Evolutionary conservation across 2,797 vertebrate genomes (phyloP).

Genomic region (Pteropus rufus): DNA sequence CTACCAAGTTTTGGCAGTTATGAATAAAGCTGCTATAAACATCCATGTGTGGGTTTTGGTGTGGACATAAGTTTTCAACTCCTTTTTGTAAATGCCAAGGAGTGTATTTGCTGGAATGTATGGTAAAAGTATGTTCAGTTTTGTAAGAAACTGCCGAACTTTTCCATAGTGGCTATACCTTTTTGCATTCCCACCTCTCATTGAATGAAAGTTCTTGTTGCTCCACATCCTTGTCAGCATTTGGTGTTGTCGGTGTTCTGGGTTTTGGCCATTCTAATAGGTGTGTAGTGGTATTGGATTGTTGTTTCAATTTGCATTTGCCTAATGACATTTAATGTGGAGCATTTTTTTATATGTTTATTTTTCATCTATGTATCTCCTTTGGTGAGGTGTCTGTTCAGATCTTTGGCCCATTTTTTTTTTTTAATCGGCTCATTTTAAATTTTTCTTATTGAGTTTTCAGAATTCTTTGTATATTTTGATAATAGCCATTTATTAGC

Average conservation of each 20-base stretch:
- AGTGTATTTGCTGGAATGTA: neutral
- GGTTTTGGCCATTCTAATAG: neutral
- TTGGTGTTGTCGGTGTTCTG: neutral
- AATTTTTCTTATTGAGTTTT: neutral
- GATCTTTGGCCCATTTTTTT: neutral
- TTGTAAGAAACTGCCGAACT: neutral
- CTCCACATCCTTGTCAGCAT: neutral
- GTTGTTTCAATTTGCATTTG: neutral
- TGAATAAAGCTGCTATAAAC: neutral
- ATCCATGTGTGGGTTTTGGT: neutral
- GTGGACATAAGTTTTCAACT: neutral
- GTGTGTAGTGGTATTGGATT: neutral
- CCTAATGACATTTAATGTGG: neutral
- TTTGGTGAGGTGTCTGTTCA: neutral
- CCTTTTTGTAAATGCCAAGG: neutral
- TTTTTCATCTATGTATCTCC: neutral
- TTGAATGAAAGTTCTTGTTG: neutral
- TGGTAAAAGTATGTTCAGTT: neutral
- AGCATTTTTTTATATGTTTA: neutral
- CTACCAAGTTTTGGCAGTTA: neutral
- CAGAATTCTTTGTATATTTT: neutral
- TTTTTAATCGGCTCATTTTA: neutral
- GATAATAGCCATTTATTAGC: neutral
- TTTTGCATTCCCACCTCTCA: neutral
- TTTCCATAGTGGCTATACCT: neutral